Percentiles rank a stretch among this genome's conserved stretches.
Evolutionary conservation across 1,140 invertebrate genomes (phyloP).

Genomic region (Batillaria attramentaria): DNA sequence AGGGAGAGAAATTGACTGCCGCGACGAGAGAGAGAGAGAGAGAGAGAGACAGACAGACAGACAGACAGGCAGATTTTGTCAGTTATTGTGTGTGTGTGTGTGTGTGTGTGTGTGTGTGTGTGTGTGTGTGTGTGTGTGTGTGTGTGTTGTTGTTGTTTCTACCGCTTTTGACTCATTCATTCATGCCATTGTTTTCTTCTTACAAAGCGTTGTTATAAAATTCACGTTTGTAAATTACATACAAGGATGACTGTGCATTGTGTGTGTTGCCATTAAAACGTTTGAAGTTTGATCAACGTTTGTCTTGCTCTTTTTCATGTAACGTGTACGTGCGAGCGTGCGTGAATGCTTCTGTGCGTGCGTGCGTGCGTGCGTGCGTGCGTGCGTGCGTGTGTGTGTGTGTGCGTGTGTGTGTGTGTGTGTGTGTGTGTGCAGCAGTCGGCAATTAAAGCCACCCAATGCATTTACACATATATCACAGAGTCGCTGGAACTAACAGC

Average conservation of each 20-base stretch:
- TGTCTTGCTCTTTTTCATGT: neutral
- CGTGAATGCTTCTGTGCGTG: neutral
- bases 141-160: neutral
- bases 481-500: too few species aligned
- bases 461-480: conserved; percentile 1
- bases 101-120: neutral
- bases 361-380: neutral
- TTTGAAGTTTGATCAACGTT: neutral
- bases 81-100: neutral
- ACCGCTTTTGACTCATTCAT: neutral
- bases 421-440: neutral
- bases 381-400: conserved; percentile 22
- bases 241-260: neutral
- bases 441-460: neutral
- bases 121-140: neutral
- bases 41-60: conserved; percentile 19
- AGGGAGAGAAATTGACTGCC: neutral
- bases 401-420: neutral
- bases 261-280: neutral
- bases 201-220: neutral
- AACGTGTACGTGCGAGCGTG: neutral
- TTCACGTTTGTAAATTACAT: neutral
- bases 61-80: conserved; percentile 5
- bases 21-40: neutral
- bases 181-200: neutral